These are phyloP conservation scores for Choloepus hoffmanni DNA, from an alignment of 2,113 vertebrate species.

Conservation along the genomic window DNA sequence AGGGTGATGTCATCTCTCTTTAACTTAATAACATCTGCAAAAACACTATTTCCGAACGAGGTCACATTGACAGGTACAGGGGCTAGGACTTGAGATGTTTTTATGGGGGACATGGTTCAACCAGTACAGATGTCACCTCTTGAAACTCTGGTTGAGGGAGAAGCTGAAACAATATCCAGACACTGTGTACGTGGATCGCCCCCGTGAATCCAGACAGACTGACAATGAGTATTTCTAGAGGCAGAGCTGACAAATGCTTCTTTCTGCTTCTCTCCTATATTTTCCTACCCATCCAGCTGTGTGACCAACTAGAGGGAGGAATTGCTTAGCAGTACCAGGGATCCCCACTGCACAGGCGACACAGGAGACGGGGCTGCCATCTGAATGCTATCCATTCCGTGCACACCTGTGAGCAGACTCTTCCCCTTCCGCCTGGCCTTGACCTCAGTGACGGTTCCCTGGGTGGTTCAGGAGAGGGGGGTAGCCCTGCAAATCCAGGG, in stretches of 20 bases:
- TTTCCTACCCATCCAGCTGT: not conserved
- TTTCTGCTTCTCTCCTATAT: not conserved
- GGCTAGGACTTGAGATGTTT: not conserved
- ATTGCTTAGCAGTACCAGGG: not conserved
- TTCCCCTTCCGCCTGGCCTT: not conserved
- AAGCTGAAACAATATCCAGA: not conserved
- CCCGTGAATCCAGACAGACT: not conserved
- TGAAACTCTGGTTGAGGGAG: not conserved
- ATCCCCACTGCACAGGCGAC: not conserved
- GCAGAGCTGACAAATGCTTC: not conserved
- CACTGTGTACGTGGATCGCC: not conserved
- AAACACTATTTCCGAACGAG: not conserved
- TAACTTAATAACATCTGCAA: not conserved
- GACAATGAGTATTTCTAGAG: not conserved
- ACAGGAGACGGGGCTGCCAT: not conserved
- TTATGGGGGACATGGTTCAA: not conserved
- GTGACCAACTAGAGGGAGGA: not conserved
- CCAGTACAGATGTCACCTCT: not conserved
- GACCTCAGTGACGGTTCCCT: not conserved
- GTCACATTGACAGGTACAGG: not conserved
- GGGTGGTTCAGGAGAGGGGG: not conserved
- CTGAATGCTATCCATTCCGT: not conserved
- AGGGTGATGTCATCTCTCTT: not conserved
- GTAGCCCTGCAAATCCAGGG: not conserved
- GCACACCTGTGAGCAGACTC: not conserved